Evolutionary conservation across 2,888 invertebrate species (phyloP), one percentile per base, ranked within the genome.

Genomic region (Halictus ligatus): DNA sequence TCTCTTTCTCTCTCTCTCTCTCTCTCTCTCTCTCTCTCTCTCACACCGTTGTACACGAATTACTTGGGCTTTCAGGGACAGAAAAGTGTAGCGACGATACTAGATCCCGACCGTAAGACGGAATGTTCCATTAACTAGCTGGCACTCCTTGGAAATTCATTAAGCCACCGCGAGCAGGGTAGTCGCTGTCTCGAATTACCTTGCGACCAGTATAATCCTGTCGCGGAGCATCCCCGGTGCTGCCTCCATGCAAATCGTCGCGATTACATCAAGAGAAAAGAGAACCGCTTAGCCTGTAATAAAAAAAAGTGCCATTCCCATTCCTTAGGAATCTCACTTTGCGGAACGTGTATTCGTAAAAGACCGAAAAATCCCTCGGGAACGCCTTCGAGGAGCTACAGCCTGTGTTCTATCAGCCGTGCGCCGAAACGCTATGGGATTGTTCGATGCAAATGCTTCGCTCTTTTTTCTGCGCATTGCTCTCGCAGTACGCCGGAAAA

Each of bases 111-210:
- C 54, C 18, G 21, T 75, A 58, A 75, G 25, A n/a, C 40, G 40
- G 8, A 58, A 75, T 35, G 46, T 75, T 69, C 54, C 46, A 60
- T 80, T 75, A 82, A 75, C 74, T 69, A 35, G 64, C n/a, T 64
- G 50, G 72, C 25, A 64, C 50, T 64, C 8, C 18, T 29, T 40
- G 29, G 73, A 81, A 81, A 54, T 81, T 78, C 43, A 43, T 21
- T 81, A 78, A 73, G 64, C 60, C 73, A 29, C 50, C 43, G 64
- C 29, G 10, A 15, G 29, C 12, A 43, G 43, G 12, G 0, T 74
- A 58, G 15, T 67, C 35, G 4, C 15, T 60, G 46, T 79, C 54
- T 43, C 43, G 43, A 43, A 73, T 79, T 25, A 18, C 29, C 18
- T 1, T 21, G 15, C 29, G 21, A 78, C 72, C 72, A 4, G 18